These are phyloP conservation scores for Hoplodrina ambigua DNA, from an alignment of 2,888 invertebrate species.

Conservation along the genomic window DNA sequence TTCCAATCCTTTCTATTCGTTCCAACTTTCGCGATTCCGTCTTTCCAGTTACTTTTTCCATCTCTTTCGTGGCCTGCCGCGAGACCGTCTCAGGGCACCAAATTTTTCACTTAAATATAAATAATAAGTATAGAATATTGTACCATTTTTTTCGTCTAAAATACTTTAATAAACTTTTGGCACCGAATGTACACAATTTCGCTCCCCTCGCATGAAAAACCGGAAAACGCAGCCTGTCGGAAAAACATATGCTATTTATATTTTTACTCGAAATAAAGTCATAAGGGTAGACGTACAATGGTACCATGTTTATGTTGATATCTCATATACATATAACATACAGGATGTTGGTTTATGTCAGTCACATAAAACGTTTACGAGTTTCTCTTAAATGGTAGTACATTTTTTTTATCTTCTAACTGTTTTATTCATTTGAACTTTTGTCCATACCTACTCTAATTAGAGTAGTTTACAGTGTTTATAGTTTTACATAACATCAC, in stretches of 20 bases:
- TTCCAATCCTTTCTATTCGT: too few species aligned
- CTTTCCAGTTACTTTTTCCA: too few species aligned
- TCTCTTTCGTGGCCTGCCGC: too few species aligned
- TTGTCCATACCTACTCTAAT: too few species aligned
- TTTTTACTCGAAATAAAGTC: constrained; percentile 5
- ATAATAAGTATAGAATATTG: too few species aligned
- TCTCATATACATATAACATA: constrained; percentile 11
- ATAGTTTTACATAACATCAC: too few species aligned
- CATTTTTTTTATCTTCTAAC: not conserved
- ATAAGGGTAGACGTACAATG: not conserved
- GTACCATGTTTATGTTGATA: not conserved
- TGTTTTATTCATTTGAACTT: not conserved
- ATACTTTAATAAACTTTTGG: not conserved
- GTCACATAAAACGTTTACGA: constrained; percentile 34
- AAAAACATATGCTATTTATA: constrained; percentile 11
- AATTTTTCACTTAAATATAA: too few species aligned
- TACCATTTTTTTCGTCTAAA: not conserved
- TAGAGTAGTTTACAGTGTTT: too few species aligned
- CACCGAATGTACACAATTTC: not conserved
- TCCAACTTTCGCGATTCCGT: too few species aligned
- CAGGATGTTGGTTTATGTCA: constrained; percentile 16
- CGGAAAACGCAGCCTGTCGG: constrained; percentile 4
- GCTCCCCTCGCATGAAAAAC: not conserved
- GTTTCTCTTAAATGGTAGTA: not conserved
- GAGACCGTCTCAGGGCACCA: too few species aligned